phyloP scores from a whole-genome alignment of 2,113 vertebrate genomes.

The Ariopsis seemanni region DNA sequence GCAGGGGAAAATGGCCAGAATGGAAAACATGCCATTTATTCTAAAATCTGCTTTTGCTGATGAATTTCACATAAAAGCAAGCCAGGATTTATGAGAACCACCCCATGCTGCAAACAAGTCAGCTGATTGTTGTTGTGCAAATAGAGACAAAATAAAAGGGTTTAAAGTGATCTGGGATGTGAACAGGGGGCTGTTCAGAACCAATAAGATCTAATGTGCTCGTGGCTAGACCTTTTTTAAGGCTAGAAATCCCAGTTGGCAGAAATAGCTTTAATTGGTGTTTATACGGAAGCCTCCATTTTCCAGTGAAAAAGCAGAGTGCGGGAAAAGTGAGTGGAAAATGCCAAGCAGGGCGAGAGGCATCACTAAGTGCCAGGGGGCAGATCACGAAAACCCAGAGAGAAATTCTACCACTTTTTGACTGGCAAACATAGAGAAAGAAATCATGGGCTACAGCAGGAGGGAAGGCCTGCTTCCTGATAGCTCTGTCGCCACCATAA shows the following conservation, averaged over 20 bases:
- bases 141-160: background rate
- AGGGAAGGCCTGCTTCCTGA: conserved; percentile 44
- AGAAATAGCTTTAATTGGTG: conserved; percentile 40
- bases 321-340: conserved; percentile 20
- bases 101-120: conserved; percentile 18
- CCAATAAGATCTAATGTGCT: conserved; percentile 10
- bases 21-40: background rate
- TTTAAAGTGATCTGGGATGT: conserved; percentile 4
- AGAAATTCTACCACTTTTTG: conserved; percentile 27
- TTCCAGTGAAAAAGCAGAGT: conserved; percentile 15
- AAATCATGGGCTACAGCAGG: conserved; percentile 22
- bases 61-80: no score
- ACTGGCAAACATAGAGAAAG: conserved; percentile 28
- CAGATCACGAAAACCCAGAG: conserved; percentile 1
- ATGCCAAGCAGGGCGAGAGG: conserved; percentile 23
- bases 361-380: conserved; percentile 10
- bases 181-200: conserved; percentile 10
- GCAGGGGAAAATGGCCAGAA: no score
- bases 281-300: conserved; percentile 32
- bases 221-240: background rate
- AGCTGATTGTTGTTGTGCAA: conserved; percentile 18
- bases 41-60: background rate
- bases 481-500: conserved; percentile 40
- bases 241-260: conserved; percentile 30
- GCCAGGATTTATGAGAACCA: conserved; percentile 13